phyloP scores from a whole-genome alignment of 1,140 invertebrate genomes.

The Phymorhynchus buccinoides region DNA sequence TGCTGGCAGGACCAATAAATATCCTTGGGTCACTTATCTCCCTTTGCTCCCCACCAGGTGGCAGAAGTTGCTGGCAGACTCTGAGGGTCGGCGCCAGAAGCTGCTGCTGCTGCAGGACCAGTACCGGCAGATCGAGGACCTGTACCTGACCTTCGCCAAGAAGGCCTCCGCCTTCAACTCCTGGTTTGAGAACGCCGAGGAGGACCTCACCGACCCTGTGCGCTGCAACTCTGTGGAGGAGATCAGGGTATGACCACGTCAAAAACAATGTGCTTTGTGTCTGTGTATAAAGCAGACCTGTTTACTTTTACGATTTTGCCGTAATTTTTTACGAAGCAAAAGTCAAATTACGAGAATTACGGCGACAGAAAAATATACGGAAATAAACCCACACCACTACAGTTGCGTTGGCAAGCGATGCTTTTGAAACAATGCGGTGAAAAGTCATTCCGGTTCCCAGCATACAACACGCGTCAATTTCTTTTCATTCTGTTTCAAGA shows the following conservation, averaged over 20 bases:
- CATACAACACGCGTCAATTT: too few relatives aligned
- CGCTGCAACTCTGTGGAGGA: constrained; percentile 84
- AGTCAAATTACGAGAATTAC: too few relatives aligned
- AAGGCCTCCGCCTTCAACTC: constrained; percentile 99
- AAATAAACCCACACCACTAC: too few relatives aligned
- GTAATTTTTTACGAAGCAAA: too few relatives aligned
- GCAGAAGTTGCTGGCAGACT: constrained; percentile 93
- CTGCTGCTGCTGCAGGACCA: constrained; percentile 96
- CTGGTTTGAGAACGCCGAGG: constrained; percentile 99
- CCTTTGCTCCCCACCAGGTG: constrained; percentile 77
- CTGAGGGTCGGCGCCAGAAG: constrained; percentile 90
- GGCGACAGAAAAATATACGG: too few relatives aligned
- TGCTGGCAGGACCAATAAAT: too few relatives aligned
- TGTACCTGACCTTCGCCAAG: constrained; percentile 99
- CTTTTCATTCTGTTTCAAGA: too few relatives aligned
- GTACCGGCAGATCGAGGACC: constrained; percentile 95
- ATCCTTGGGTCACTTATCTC: too few relatives aligned
- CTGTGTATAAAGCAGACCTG: not conserved
- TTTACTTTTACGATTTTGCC: too few relatives aligned
- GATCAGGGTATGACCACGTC: constrained; percentile 74
- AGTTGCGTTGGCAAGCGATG: not conserved
- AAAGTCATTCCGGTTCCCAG: too few relatives aligned
- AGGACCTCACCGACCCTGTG: constrained; percentile 99
- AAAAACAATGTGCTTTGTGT: not conserved
- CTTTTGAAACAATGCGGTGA: too few relatives aligned